A percentile compares a stretch with the other conserved stretches of the same genome.
These are phyloP conservation scores for Rhodeus uyekii DNA, from an alignment of 2,797 vertebrate species.

Conservation along the genomic window DNA sequence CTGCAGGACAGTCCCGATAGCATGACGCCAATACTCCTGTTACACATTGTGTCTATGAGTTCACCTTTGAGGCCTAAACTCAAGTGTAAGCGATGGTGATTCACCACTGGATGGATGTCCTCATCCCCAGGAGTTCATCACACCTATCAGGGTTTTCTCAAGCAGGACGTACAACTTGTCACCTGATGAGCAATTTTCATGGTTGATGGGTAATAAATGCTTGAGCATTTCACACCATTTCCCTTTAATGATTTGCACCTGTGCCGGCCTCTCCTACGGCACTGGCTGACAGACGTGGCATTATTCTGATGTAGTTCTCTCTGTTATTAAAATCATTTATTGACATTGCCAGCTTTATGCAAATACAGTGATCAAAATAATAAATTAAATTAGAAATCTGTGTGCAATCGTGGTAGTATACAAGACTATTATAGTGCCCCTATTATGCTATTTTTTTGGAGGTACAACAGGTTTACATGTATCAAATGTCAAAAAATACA, in stretches of 20 bases:
- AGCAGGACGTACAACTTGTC: conserved; percentile 35
- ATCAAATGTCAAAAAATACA: no score
- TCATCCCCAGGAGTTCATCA: conserved; percentile 20
- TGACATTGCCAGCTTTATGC: not conserved
- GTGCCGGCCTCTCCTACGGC: not conserved
- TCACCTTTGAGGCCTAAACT: conserved; percentile 2
- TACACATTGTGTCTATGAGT: not conserved
- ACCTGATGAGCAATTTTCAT: conserved; percentile 45
- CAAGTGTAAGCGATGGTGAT: not conserved
- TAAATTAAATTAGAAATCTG: not conserved
- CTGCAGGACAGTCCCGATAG: not conserved
- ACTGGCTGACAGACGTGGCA: conserved; percentile 18
- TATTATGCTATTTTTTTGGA: no score
- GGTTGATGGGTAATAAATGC: conserved; percentile 42
- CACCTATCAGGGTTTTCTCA: conserved; percentile 31
- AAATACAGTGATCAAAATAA: not conserved
- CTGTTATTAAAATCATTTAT: not conserved
- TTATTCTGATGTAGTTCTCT: not conserved
- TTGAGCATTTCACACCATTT: conserved; percentile 24
- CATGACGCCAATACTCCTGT: not conserved
- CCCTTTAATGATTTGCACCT: conserved; percentile 36
- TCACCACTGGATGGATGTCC: conserved; percentile 24
- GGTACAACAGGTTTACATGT: no score
- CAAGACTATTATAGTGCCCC: no score
- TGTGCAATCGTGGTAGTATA: not conserved